Base-by-base conservation (phyloP, 2,888 invertebrate genomes). In the Pandemis cinnamomeana region DNA sequence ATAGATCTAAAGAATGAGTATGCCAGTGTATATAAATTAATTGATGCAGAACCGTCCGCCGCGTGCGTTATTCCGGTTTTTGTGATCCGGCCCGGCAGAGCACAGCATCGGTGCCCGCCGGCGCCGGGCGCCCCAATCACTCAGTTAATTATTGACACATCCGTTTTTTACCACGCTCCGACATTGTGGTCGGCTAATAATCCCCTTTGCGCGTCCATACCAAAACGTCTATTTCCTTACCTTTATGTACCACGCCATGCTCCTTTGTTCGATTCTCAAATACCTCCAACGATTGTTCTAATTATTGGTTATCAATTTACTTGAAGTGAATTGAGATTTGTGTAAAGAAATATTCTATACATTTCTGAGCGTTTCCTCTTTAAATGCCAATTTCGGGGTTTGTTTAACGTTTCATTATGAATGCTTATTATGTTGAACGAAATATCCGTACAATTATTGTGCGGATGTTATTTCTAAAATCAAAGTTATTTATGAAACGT, bases 91-190 rank as follows among this genome's bases (percentile, higher is more conserved):
- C 83, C 80, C 84, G 75, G 82, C 83, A 83, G 80, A 76, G 86
- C 83, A 83, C 80, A 76, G 86, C 86, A 88, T 89, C 89, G 89
- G 91, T 90, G 89, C 90, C 93, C 91, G 86, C 83, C 85, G 91
- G 93, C 92, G 83, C 84, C 84, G 82, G 78, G 86, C 86, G 84
- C 83, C 86, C 86, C 86, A 88, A 90, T 93, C 92, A 88, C 88
- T 89, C 89, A 89, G 93, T 91, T 93, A 93, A 93, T 93, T 93
- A 93, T 93, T 91, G 93, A 93, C 93, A 92, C 93, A 92, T 92
- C 93, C 92, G 91, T 90, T 92, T 92, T 91, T 92, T 91, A 87
- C 84, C 82, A 82, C 78, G 83, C 80, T 79, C 82, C 58, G 78
- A 80, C 86, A 87, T 91, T 91, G 90, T 90, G 87, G 87, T 83